A percentile compares a stretch with the other conserved stretches of the same genome.
phyloP scores from a whole-genome alignment of 2,797 vertebrate genomes.

The Pelodytes ibericus region DNA sequence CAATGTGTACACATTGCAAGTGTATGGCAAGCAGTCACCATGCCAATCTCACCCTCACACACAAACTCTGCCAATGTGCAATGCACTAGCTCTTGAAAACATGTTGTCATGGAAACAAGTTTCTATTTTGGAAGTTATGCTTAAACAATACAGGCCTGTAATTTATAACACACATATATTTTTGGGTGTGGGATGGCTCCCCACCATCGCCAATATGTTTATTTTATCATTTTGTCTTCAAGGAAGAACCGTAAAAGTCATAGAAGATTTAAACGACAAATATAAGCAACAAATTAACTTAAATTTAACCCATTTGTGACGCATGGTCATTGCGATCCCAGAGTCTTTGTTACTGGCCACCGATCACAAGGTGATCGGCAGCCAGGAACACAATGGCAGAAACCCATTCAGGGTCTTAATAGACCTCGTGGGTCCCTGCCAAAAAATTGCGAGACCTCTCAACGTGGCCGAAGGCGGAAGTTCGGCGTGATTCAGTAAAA shows the following conservation, averaged over 20 bases:
- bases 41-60: constrained; percentile 10
- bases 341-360: too few relatives aligned
- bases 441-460: too few relatives aligned
- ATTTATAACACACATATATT: background rate
- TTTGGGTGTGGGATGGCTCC: background rate
- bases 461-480: too few relatives aligned
- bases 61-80: constrained; percentile 17
- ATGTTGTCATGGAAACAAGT: constrained; percentile 48
- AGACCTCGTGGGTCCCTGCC: too few relatives aligned
- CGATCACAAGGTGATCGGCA: too few relatives aligned
- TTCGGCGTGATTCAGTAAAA: too few relatives aligned
- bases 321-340: too few relatives aligned
- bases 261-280: background rate
- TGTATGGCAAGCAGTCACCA: background rate
- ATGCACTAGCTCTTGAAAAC: background rate
- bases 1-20: background rate
- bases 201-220: too few relatives aligned
- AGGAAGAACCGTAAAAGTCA: background rate
- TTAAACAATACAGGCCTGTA: constrained; percentile 17
- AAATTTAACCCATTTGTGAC: too few relatives aligned
- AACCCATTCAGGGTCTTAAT: too few relatives aligned
- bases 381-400: too few relatives aligned
- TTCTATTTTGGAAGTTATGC: constrained; percentile 33
- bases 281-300: too few relatives aligned
- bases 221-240: background rate